Conservation (phyloP, 2,888 invertebrate genomes). For the Spodoptera littoralis region DNA sequence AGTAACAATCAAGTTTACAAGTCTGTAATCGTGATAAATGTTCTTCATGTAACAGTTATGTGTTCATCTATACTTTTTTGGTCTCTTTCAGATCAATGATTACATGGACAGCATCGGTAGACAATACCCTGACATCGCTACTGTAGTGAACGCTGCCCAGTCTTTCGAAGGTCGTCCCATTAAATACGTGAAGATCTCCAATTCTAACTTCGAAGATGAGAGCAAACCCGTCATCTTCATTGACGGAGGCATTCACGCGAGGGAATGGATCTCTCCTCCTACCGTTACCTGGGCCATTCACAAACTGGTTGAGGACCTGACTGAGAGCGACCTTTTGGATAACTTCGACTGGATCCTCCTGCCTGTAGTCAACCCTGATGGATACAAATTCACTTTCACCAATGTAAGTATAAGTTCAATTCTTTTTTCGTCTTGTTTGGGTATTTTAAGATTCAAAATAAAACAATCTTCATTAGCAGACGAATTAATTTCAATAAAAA, state of each 20-base stretch:
- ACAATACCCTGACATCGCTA: constrained; percentile 81
- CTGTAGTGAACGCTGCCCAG: constrained; percentile 85
- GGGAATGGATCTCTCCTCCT: constrained; percentile 93
- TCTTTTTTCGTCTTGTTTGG: too few species aligned
- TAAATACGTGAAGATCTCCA: constrained; percentile 89
- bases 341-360: constrained; percentile 91
- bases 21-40: too few species aligned
- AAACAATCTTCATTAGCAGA: too few species aligned
- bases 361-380: constrained; percentile 93
- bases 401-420: constrained; percentile 32
- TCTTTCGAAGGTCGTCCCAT: constrained; percentile 89
- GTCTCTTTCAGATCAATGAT: constrained; percentile 63
- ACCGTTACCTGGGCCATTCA: constrained; percentile 90
- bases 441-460: too few species aligned
- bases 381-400: constrained; percentile 89
- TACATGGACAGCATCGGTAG: constrained; percentile 80
- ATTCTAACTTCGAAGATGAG: constrained; percentile 76
- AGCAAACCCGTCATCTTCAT: constrained; percentile 89
- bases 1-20: too few species aligned
- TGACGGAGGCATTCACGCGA: constrained; percentile 90
- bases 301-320: constrained; percentile 89
- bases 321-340: constrained; percentile 87
- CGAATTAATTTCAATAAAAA: not conserved
- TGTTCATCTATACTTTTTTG: not conserved
- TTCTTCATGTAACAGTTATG: too few species aligned